A percentile compares a stretch with the other conserved stretches of the same genome.
phyloP scores from a whole-genome alignment of 2,113 vertebrate genomes.

The Micromys minutus region DNA sequence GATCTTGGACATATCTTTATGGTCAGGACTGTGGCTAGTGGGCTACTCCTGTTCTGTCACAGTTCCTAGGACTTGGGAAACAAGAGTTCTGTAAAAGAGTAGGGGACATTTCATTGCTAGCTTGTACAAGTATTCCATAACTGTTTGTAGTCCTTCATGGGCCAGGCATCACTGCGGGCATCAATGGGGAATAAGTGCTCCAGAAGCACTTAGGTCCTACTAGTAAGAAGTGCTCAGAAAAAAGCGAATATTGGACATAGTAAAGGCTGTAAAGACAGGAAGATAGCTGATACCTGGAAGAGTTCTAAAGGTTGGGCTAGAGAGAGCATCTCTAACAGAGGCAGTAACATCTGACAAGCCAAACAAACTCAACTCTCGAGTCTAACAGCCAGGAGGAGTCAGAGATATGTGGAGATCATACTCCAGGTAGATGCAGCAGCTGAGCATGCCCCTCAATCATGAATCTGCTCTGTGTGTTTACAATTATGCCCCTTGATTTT shows the following conservation, averaged over 20 bases:
- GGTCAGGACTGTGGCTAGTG: neutral
- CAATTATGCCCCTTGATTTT: neutral
- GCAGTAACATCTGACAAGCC: neutral
- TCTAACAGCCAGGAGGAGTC: neutral
- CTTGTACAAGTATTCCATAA: neutral
- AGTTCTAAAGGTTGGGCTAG: neutral
- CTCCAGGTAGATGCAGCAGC: neutral
- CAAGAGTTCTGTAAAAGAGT: neutral
- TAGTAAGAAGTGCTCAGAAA: neutral
- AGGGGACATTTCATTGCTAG: neutral
- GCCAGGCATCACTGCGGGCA: neutral
- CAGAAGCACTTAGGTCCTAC: neutral
- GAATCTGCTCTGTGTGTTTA: accelerated
- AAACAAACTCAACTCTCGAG: neutral
- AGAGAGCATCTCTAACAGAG: neutral
- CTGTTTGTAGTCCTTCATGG: neutral
- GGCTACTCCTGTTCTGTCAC: neutral
- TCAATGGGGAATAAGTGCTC: neutral
- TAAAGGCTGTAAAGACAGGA: neutral
- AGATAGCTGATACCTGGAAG: neutral
- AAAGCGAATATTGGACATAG: too few species aligned
- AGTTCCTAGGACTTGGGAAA: neutral
- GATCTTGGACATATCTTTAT: neutral
- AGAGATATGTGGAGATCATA: neutral
- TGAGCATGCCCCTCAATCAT: neutral